Base-by-base conservation (phyloP, 2,888 invertebrate species). In the Tachina grossa region DNA sequence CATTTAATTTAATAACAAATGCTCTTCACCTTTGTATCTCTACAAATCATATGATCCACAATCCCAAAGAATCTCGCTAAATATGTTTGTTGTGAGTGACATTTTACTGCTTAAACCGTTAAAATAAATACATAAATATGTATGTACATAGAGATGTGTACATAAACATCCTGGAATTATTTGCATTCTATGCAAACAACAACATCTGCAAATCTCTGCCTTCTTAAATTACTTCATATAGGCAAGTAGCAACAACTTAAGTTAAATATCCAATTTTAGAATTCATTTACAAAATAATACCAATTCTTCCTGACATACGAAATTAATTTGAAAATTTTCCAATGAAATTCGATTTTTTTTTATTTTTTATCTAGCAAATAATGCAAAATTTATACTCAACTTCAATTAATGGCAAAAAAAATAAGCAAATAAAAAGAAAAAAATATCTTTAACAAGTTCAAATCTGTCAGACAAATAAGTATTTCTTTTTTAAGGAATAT, bases 381-480 rank as follows among this genome's bases (percentile, higher is more conserved):
- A 45, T 61, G 45, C 53, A 53, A 79, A 79, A 63, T 45, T 63
- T 63, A 63, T 71, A 63, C 55, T 71, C 71, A 49, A 65, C 49
- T 80, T 57, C 65, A 65, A 72, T 55, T 80, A 80, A 57, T 72
- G 71, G 55, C 43, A 65, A 55, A 77, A 65, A 66, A 19, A 51
- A 13, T 11, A 4, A 51, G 19, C 31, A 63, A 16, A 41, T 16
- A 63, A 16, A 16, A 59, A 11, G 16, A 55, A 14, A 65, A 55
- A 39, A 45, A 22, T n/a, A n/a, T n/a, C 9, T 65, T 22, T 49
- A 65, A 57, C 55, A 72, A 63, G 51, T 79, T 69, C 53, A 79
- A 71, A 69, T 71, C 78, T 65, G 65, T 72, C 65, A 57, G 65
- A 57, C 22, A 57, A 65, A 55, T 47, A 80, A 66, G 31, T 31